Evolutionary conservation across 1,140 invertebrate species (phyloP).

Genomic region (Drosophila hydei): DNA sequence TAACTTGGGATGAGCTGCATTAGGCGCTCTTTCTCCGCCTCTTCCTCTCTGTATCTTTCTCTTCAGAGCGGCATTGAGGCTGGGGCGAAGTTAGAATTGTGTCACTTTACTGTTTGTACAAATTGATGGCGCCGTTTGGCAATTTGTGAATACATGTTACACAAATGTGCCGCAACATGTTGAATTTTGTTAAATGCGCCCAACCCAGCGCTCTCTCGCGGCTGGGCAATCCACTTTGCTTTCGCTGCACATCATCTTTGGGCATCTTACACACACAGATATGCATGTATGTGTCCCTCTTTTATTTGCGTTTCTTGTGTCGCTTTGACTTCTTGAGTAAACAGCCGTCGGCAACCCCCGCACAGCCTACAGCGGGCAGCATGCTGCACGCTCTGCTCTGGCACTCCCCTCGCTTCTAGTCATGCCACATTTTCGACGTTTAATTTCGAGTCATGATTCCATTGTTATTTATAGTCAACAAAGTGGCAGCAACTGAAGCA

Average conservation of each 20-base stretch:
- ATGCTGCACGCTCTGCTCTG: neutral
- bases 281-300: slow-evolving; percentile 8
- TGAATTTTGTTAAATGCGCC: neutral
- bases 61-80: neutral
- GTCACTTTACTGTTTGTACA: slow-evolving; percentile 33
- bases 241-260: slow-evolving; percentile 36
- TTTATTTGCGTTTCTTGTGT: slow-evolving; percentile 62
- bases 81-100: neutral
- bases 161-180: slow-evolving; percentile 46
- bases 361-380: neutral
- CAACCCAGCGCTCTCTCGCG: neutral
- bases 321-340: slow-evolving; percentile 58
- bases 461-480: slow-evolving; percentile 82
- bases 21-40: neutral
- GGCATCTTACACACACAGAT: slow-evolving; percentile 41
- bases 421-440: slow-evolving; percentile 59
- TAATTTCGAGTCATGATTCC: slow-evolving; percentile 81
- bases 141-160: slow-evolving; percentile 61
- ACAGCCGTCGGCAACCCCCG: slow-evolving; percentile 12
- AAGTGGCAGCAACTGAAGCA: slow-evolving; percentile 52
- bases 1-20: neutral
- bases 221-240: neutral
- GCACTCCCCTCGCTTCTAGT: neutral
- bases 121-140: slow-evolving; percentile 47
- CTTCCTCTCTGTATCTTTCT: too few relatives aligned